Base-by-base conservation (phyloP, 2,888 invertebrate species). In the Leuctra nigra region DNA sequence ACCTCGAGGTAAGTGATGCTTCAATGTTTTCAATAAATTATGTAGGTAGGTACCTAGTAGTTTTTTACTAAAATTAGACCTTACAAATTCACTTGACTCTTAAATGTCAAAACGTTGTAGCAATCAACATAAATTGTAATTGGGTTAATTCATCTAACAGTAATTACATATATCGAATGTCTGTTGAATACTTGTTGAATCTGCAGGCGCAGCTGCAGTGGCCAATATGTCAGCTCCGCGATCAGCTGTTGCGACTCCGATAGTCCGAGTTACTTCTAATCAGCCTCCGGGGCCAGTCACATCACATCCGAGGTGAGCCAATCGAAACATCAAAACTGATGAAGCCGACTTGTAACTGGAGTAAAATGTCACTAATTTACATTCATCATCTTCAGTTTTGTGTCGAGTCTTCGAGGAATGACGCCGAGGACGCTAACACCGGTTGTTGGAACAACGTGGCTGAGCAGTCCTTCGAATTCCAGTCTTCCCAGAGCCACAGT, bases 211-310 rank as follows among this genome's bases (percentile, higher is more conserved):
- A 14, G 86, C 86, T 0, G 86, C 86, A 11, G 87, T 86, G 2
- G 87, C 87, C 0, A 86, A 84, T 61, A 77, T 87, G 18, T 82
- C 86, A 11, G 82, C 85, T 6, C 82, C 86, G 0, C 78, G 86
- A 55, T 76, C 78, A n/a, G 77, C 79, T 57, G 81, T 84, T 4
- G 78, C 82, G 13, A 79, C 81, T 20, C 61, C 62, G n/a, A 60
- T 62, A 71, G 57, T 69, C 69, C 41, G 67, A 1, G 65, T 67
- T 1, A 65, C 70, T 0, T 61, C 66, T 4, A 60, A 70, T n/a
- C 70, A 77, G 53, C 74, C 71, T n/a, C n/a, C n/a, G n/a, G n/a
- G n/a, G n/a, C n/a, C 62, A 16, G 61, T 62, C 13, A 48, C 62
- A 33, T 48, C 62, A 16, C 48, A 46, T 11, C 23, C 55, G 4